Evolutionary conservation across 2,113 vertebrate genomes (phyloP), one percentile per base, ranked within the genome.

Genomic region (Antennarius striatus): DNA sequence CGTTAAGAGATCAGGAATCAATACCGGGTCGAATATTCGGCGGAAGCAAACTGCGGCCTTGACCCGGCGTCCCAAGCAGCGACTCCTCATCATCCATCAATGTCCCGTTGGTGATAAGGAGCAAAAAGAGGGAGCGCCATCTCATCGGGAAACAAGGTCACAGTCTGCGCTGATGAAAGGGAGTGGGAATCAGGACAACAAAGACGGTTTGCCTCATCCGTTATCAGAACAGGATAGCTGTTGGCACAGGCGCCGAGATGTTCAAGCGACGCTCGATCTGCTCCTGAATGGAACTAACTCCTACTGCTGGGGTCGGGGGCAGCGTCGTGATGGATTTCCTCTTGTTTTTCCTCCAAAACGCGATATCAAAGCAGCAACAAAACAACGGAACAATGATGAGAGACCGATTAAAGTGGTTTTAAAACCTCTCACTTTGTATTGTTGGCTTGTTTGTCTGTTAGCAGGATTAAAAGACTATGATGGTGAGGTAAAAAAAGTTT

Each of bases 141-240:
- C 80, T 77, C 82, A 77, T 83, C 84, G 75, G 78, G 67, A 75
- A 85, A 83, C 80, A 86, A 85, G 86, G 86, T 86, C 86, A 81
- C 58, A 54, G 64, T 68, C 72, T 72, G 77, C 68, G 69, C 9
- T 30, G 0, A 48, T 32, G 49, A 5, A 1, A 58, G 49, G 32
- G 17, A 17, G 28, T 60, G 47, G 50, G 62, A 57, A 53, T 17
- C 52, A 69, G 32, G 5, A 36, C 32, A 7, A 36, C 32, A 7
- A 36, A 36, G 32, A 36, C 1, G 29, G 10, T 45, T 43, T 46
- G 48, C 55, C 52, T 58, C 36, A 53, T 49, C 32, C 10, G 47
- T 46, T 10, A 43, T 48, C 59, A 28, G 39, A 40, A 32, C 43
- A 36, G 49, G 17, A 45, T 32, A 1, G 2, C 6, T 52, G 48